Evolutionary conservation across 2,888 invertebrate genomes (phyloP), one percentile per base, ranked within the genome.

Genomic region (Cancer borealis): DNA sequence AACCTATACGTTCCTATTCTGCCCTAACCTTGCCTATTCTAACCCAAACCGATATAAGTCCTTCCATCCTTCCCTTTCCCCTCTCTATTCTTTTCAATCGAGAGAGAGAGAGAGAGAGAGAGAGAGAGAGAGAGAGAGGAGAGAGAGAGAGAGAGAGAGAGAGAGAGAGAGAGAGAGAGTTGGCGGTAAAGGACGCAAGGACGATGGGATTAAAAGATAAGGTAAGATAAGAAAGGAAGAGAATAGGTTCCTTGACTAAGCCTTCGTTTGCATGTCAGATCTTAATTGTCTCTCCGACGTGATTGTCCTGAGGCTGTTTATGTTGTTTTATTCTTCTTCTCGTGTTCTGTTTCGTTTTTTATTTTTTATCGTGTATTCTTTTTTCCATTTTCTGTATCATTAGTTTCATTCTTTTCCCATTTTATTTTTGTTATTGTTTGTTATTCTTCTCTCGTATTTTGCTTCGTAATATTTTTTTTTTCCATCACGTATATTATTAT

Each of bases 121-220:
- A 87, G 87, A 87, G 87, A 87, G 87, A 87, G 87, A 87, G 87
- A 87, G 87, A 87, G 87, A 87, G 87, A 87, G 87, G 88, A 88
- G 88, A 88, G 88, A 88, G 88, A 88, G 88, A 88, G 88, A 88
- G 88, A 88, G 88, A 88, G 88, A 88, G 88, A 88, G 88, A 88
- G 88, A 45, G 45, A 88, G 88, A 39, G 88, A 88, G 45, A 88
- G 39, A 84, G 84, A 26, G 39, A 84, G 39, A 84, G 8, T 30
- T 12, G 39, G 8, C 6, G 39, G 14, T 30, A 84, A 30, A n/a
- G n/a, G 39, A 88, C 46, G 39, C 21, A 26, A 17, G 14, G 30
- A 87, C 17, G 66, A 66, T 66, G 66, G n/a, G n/a, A 66, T 66
- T 66, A 66, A 21, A 66, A 4, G n/a, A 66, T 66, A 66, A 66